Evolutionary conservation across 2,888 invertebrate genomes (phyloP).

Genomic region (Chloroclystis v-ata): DNA sequence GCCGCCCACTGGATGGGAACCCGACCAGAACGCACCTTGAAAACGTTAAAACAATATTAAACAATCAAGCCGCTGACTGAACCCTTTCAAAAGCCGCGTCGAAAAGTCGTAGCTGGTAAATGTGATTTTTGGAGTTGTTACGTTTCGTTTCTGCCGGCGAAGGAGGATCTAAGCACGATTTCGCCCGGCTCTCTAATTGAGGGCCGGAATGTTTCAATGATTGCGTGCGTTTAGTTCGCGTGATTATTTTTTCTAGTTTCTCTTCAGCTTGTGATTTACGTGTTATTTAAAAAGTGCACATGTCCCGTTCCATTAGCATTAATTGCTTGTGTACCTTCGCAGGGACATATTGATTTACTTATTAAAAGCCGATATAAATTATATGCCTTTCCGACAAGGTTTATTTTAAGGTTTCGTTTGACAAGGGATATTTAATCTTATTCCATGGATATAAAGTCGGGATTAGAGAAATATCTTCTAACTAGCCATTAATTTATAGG

Average conservation of each 20-base stretch:
- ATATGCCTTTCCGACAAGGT: constrained; percentile 9
- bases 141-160: constrained; percentile 33
- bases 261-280: constrained; percentile 32
- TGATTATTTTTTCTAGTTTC: constrained; percentile 38
- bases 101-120: constrained; percentile 29
- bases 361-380: constrained; percentile 6
- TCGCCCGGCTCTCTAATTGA: constrained; percentile 49
- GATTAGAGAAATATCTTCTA: constrained; percentile 27
- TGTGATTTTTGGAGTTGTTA: constrained; percentile 30
- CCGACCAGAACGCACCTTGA: constrained; percentile 38
- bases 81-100: constrained; percentile 18
- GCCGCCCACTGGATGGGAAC: constrained; percentile 62
- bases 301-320: constrained; percentile 7
- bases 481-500: constrained; percentile 46
- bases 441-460: constrained; percentile 30
- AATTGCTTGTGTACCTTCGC: constrained; percentile 3
- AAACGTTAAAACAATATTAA: constrained; percentile 47
- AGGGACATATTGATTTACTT: constrained; percentile 12
- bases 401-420: constrained; percentile 7
- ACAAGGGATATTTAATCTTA: constrained; percentile 17
- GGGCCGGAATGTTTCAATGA: constrained; percentile 41
- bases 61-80: constrained; percentile 26
- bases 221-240: constrained; percentile 47
- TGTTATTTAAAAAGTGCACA: constrained; percentile 8
- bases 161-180: constrained; percentile 44